Conservation (phyloP, 2,888 invertebrate species). For the Agrochola circellaris region DNA sequence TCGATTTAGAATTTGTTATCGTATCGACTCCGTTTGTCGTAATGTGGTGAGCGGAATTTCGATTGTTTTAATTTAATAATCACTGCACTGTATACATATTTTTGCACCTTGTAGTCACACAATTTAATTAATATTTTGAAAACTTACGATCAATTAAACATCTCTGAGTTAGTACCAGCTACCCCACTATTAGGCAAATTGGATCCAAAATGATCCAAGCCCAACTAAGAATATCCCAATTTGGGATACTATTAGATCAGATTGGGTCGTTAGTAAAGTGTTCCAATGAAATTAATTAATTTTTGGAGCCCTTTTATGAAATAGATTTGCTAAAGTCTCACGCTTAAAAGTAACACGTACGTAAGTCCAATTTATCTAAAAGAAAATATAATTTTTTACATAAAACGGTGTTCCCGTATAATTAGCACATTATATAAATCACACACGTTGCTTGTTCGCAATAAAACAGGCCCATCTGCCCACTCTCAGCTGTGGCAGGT, state of each 20-base stretch:
- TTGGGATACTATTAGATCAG: background rate
- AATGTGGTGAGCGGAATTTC: conserved; percentile 55
- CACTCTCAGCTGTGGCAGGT: conserved; percentile 53
- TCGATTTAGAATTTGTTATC: conserved; percentile 21
- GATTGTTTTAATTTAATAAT: conserved; percentile 30
- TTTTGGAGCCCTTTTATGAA: background rate
- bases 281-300: background rate
- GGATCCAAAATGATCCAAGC: background rate
- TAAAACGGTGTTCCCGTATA: background rate
- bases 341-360: background rate
- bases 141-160: background rate
- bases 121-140: background rate
- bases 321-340: background rate
- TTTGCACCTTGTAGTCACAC: conserved; percentile 8
- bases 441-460: conserved; percentile 2
- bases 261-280: conserved; percentile 10
- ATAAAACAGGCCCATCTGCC: conserved; percentile 44
- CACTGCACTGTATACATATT: background rate
- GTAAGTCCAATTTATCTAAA: background rate
- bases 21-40: conserved; percentile 1
- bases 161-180: no score
- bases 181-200: background rate
- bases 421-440: conserved; percentile 40
- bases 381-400: background rate
- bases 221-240: conserved; percentile 16